Base-by-base conservation (phyloP, 2,888 invertebrate genomes). In the Epiblema foenella region DNA sequence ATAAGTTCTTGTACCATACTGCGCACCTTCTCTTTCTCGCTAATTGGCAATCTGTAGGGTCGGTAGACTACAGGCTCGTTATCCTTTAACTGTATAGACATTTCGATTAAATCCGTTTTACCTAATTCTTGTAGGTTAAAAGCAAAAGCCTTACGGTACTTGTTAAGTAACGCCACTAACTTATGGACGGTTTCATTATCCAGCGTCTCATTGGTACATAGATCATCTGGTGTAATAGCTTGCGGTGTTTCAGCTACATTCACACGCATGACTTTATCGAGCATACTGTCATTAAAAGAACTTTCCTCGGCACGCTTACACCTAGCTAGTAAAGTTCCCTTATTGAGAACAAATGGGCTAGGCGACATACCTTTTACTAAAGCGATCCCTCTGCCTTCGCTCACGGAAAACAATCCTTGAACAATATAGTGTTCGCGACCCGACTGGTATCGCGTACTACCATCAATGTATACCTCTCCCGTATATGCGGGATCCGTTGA, bases 401-500 rank as follows among this genome's bases (percentile, higher is more conserved):
- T 51, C 1, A 63, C 63, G 7, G 63, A 51, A 17, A 69, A 69
- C 12, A 69, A n/a, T 18, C 69, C 57, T 12, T 69, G 69, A 15
- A 69, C 62, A 24, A 69, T 33, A 52, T 63, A 69, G 33, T 69
- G 49, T 42, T 69, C 69, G 1, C 56, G 63, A 2, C 69, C 69
- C 5, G 33, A 29, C 18, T 69, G 62, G 29, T 62, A 69, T 42
- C 69, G 58, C 20, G 52, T 63, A 37, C 60, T 56, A 42, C 69
- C 57, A 51, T 69, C 69, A 18, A 69, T 57, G 29, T 62, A 69
- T 9, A 69, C 51, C 8, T 69, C 63, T 29, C 63, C 69, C 24
- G 62, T 63, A 49, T 59, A 69, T 17, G 37, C 20, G 11, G 68
- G 46, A 17, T 52, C 46, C 2, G 68, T 69, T 11, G 7, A 56